Evolutionary conservation across 2,888 invertebrate genomes (phyloP).

Genomic region (Agrypnus murinus): DNA sequence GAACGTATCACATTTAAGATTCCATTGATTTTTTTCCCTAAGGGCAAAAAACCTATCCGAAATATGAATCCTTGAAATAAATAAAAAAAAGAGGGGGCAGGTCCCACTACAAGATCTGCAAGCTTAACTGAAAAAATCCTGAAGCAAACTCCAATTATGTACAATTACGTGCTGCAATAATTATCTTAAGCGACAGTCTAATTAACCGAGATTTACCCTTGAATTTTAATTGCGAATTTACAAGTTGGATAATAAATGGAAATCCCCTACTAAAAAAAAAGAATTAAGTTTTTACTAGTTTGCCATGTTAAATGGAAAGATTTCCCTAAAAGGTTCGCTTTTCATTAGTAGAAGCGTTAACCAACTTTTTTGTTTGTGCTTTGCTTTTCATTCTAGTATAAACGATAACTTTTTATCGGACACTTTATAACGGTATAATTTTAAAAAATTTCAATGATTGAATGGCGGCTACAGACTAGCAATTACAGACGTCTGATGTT

Average conservation of each 20-base stretch:
- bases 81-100: conserved; percentile 2
- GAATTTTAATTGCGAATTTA: conserved; percentile 55
- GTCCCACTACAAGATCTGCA: background rate
- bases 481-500: too few species aligned
- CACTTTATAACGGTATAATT: too few species aligned
- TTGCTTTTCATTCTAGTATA: too few species aligned
- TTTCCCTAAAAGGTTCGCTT: too few species aligned
- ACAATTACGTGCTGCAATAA: conserved; percentile 45
- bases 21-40: conserved; percentile 38
- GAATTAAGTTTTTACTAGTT: too few species aligned
- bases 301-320: too few species aligned
- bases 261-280: too few species aligned
- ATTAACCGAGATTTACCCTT: conserved; percentile 56
- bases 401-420: too few species aligned
- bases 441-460: too few species aligned
- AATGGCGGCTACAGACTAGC: too few species aligned
- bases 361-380: too few species aligned
- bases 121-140: conserved; percentile 22
- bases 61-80: conserved; percentile 16
- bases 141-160: conserved; percentile 44
- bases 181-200: conserved; percentile 54
- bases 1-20: conserved; percentile 36
- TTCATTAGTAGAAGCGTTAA: too few species aligned
- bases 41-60: background rate
- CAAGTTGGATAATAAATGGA: conserved; percentile 21